phyloP scores from a whole-genome alignment of 2,888 invertebrate species.

The Portevinia maculata region DNA sequence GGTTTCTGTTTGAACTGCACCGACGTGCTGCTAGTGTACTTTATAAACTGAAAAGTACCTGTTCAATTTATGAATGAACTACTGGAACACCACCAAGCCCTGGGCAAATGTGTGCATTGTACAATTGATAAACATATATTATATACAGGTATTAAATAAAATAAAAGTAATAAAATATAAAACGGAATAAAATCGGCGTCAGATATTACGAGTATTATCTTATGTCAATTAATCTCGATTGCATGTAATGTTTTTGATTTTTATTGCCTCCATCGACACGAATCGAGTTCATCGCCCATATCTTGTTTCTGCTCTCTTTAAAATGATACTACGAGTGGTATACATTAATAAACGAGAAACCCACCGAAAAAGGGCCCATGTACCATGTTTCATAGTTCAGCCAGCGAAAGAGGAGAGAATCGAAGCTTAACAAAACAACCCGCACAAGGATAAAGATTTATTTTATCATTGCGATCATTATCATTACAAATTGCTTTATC shows the following conservation, averaged over 20 bases:
- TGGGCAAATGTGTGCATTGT: conserved; percentile 7
- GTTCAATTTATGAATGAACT: conserved; percentile 6
- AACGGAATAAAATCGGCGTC: conserved; percentile 23
- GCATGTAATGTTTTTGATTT: conserved; percentile 63
- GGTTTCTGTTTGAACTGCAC: conserved; percentile 47
- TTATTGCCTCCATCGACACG: conserved; percentile 57
- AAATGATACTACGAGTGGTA: conserved; percentile 18
- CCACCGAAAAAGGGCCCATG: neutral
- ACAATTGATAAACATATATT: no score
- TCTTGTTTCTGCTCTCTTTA: conserved; percentile 32
- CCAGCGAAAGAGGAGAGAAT: neutral
- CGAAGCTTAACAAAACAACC: conserved; percentile 17
- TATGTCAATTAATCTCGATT: conserved; percentile 68
- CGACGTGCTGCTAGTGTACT: conserved; percentile 40
- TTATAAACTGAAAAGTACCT: neutral
- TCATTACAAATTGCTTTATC: conserved; percentile 68
- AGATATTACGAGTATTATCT: conserved; percentile 59
- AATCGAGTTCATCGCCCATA: conserved; percentile 62
- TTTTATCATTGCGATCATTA: conserved; percentile 69
- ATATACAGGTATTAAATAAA: no score
- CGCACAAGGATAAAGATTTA: conserved; percentile 66
- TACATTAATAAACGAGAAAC: conserved; percentile 9
- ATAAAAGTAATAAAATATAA: conserved; percentile 12
- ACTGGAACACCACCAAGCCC: conserved; percentile 9
- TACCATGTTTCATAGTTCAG: conserved; percentile 8